Conservation (phyloP, 1,140 invertebrate genomes). For the Phymorhynchus buccinoides region DNA sequence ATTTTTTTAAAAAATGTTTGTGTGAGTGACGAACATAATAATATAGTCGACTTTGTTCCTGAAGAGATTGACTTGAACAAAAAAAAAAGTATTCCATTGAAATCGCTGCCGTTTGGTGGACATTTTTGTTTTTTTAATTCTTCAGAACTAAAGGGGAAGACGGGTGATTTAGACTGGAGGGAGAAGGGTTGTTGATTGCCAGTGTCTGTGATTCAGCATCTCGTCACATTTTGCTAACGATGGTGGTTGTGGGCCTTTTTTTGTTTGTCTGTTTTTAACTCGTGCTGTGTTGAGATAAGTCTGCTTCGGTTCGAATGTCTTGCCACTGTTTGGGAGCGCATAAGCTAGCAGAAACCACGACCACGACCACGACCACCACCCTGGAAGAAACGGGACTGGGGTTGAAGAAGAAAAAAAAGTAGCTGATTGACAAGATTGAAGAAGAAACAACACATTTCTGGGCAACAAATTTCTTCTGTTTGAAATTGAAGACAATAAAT, state of each 20-base stretch:
- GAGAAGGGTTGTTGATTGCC: neutral
- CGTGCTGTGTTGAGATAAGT: neutral
- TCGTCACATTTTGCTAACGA: constrained; percentile 1
- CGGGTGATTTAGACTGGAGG: too few relatives aligned
- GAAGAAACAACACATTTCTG: too few relatives aligned
- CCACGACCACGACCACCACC: too few relatives aligned
- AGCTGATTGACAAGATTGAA: too few relatives aligned
- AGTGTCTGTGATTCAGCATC: neutral
- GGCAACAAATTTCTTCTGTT: too few relatives aligned
- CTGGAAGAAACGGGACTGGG: too few relatives aligned
- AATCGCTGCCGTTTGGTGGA: neutral
- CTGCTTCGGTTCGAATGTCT: neutral
- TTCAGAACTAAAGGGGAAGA: too few relatives aligned
- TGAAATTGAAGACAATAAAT: too few relatives aligned
- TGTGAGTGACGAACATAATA: neutral
- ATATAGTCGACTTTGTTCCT: neutral
- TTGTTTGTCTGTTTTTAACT: neutral
- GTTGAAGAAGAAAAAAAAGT: too few relatives aligned
- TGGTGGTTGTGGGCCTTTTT: neutral
- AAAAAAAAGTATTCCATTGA: neutral
- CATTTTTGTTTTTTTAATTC: neutral
- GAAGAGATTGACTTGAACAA: neutral
- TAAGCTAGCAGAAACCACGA: neutral
- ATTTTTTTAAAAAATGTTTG: neutral
- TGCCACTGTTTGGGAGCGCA: neutral